These are phyloP conservation scores for Pelodytes ibericus DNA, from an alignment of 2,797 vertebrate species.

Conservation along the genomic window DNA sequence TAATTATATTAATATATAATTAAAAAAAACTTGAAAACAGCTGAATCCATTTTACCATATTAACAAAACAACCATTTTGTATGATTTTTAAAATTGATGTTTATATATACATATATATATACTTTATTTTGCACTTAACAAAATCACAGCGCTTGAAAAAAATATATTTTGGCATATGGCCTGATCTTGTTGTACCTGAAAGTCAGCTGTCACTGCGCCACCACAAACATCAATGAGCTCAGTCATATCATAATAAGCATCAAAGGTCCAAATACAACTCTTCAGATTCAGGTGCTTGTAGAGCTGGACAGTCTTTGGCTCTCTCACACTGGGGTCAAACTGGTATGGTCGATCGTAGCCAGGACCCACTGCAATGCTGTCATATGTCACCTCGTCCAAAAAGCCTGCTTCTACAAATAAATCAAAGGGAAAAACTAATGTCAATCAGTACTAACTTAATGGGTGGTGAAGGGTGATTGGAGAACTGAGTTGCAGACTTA, in stretches of 20 bases:
- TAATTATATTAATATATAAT: too few relatives aligned
- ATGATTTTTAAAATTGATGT: too few relatives aligned
- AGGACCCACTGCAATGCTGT: slow-evolving; percentile 83
- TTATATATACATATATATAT: too few relatives aligned
- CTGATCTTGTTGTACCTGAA: slow-evolving; percentile 79
- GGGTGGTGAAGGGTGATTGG: too few relatives aligned
- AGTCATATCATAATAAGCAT: slow-evolving; percentile 97
- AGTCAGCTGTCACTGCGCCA: slow-evolving; percentile 93
- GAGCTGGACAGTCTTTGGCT: slow-evolving; percentile 87
- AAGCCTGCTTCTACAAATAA: slow-evolving; percentile 85
- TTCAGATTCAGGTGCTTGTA: slow-evolving; percentile 98
- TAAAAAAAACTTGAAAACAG: too few relatives aligned
- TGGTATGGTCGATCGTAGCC: slow-evolving; percentile 94
- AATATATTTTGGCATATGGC: background rate
- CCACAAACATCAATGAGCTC: slow-evolving; percentile 95
- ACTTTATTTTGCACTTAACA: too few relatives aligned
- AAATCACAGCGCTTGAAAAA: too few relatives aligned
- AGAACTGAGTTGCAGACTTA: too few relatives aligned
- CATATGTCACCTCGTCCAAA: slow-evolving; percentile 82
- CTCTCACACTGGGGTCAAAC: slow-evolving; percentile 84
- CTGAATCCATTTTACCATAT: too few relatives aligned
- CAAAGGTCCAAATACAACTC: slow-evolving; percentile 98
- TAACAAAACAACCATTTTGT: too few relatives aligned
- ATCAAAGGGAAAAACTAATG: accelerated
- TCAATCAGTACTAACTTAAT: too few relatives aligned